These are phyloP conservation scores for Phaethon lepturus DNA, from an alignment of 2,113 vertebrate genomes.

Conservation along the genomic window DNA sequence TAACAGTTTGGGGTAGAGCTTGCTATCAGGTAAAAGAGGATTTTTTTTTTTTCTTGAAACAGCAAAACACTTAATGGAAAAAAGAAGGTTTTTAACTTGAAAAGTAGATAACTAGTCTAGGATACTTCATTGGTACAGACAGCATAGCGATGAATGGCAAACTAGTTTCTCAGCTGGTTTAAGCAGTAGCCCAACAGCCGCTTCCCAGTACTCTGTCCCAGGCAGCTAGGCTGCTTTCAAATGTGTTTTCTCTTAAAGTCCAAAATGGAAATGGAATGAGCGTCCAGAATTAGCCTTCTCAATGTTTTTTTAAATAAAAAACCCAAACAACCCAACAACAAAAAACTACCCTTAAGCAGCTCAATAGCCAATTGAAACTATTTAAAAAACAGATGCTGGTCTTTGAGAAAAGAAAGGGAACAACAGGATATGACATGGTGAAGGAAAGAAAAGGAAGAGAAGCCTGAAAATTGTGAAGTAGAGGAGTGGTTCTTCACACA, in stretches of 20 bases:
- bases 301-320: not conserved
- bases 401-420: slow-evolving; percentile 34
- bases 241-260: slow-evolving; percentile 30
- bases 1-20: not conserved
- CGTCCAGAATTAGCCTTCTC: slow-evolving; percentile 51
- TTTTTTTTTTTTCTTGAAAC: not conserved
- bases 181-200: not conserved
- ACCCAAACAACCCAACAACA: slow-evolving; percentile 21
- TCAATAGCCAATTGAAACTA: not conserved
- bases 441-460: not conserved
- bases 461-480: not conserved
- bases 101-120: not conserved
- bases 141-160: not conserved
- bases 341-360: slow-evolving; percentile 17
- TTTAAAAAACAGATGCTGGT: slow-evolving; percentile 35
- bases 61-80: not conserved
- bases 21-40: not conserved
- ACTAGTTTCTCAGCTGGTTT: not conserved
- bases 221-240: slow-evolving; percentile 33
- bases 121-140: not conserved
- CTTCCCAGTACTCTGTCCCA: slow-evolving; percentile 2
- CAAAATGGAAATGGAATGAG: slow-evolving; percentile 58
- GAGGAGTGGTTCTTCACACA: not conserved
- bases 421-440: not conserved
- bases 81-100: not conserved